Evolutionary conservation across 2,888 invertebrate genomes (phyloP).

Genomic region (Cotesia congregata): DNA sequence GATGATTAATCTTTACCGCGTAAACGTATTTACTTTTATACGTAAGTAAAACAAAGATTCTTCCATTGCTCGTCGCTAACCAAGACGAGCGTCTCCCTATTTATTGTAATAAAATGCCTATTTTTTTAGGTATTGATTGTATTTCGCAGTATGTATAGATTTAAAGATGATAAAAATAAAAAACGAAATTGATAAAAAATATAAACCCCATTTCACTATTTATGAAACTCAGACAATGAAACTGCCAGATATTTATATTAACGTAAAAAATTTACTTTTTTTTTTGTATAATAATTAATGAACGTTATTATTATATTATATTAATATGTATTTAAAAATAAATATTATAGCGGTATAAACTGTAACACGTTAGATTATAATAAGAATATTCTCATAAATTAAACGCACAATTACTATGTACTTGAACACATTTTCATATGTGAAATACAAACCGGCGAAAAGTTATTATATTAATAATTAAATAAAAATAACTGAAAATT

Average conservation of each 20-base stretch:
- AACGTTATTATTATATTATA: neutral
- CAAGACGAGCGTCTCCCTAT: conserved; percentile 5
- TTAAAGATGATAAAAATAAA: neutral
- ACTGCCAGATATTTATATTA: conserved; percentile 4
- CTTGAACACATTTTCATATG: conserved; percentile 25
- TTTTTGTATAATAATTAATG: conserved; percentile 16
- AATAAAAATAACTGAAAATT: neutral
- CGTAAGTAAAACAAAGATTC: conserved; percentile 35
- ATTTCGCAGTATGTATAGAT: conserved; percentile 5
- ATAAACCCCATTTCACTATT: neutral
- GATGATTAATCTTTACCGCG: conserved; percentile 2
- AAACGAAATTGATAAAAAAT: neutral
- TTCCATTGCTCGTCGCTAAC: conserved; percentile 31
- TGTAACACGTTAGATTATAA: neutral
- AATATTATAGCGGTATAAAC: conserved; percentile 8
- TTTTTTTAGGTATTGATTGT: conserved; percentile 20
- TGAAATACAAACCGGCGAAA: conserved; percentile 57
- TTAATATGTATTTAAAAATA: neutral
- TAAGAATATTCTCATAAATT: conserved; percentile 3
- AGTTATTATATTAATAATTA: neutral
- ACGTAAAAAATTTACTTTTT: neutral
- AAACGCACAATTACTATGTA: conserved; percentile 33
- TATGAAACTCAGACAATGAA: neutral
- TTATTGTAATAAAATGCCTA: conserved; percentile 13
- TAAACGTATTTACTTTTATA: conserved; percentile 35